Base-by-base conservation (phyloP, 64 coral and sea anemone species). In the Anthopleura sola region DNA sequence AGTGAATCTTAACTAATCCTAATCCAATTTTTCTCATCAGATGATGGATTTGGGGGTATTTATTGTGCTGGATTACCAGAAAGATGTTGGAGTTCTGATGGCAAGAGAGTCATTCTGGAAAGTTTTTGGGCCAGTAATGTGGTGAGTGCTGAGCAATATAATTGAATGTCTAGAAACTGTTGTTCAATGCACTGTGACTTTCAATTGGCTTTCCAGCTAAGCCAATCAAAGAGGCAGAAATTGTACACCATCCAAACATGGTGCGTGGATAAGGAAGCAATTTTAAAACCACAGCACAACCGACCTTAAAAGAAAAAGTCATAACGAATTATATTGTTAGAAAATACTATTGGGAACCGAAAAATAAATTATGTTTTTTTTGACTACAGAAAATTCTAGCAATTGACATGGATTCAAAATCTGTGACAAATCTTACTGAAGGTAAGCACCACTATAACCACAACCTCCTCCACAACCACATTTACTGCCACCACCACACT, bases 31-130 rank as follows among this genome's bases (percentile, higher is more conserved):
- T 6, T 79, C 76, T 62, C 6, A 1, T 21, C 71, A 93, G 91
- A 60, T 36, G 82, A 76, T 47, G 87, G 82, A 15, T 93, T 93
- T 89, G 55, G 83, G 26, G 91, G 91, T 23, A 86, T 91, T 66
- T 91, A 81, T 74, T 39, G 24, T 21, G 3, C 28, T n/a, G 46
- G 60, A 21, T 58, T 89, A 23, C 23, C 82, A 33, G 60, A 78
- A 28, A 80, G 83, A 24, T 78, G 69, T 47, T 93, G 86, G 87
- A 81, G 57, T 9, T 32, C 1, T 34, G 91, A 89, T 93, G 91
- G 83, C 3, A 68, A 53, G 4, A 81, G 28, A 28, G 47, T 93
- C 37, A 49, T 89, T 23, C 26, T 93, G 1, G 49, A 18, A 24
- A 88, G 86, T 40, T 37, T 57, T 2, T 89, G 91, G 91, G 75